Evolutionary conservation across 2,113 vertebrate genomes (phyloP).

Genomic region (Antechinus flavipes): DNA sequence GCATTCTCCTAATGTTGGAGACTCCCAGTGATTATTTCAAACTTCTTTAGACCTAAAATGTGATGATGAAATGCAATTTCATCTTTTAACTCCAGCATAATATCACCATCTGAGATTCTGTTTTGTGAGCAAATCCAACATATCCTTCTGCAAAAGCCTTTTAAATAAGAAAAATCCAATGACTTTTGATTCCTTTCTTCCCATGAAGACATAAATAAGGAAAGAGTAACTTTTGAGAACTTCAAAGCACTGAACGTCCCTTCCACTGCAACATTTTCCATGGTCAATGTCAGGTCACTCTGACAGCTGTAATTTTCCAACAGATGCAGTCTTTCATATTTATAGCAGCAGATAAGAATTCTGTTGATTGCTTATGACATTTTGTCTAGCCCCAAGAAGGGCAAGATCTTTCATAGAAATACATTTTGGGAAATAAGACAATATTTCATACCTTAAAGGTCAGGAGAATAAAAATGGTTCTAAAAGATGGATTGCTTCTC

Average conservation of each 20-base stretch:
- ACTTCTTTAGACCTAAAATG: conserved; percentile 38
- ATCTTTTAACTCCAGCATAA: conserved; percentile 21
- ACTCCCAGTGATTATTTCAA: neutral
- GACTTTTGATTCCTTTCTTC: conserved; percentile 64
- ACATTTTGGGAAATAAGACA: conserved; percentile 63
- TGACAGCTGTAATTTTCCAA: conserved; percentile 78
- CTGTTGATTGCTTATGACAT: conserved; percentile 80
- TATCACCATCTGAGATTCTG: neutral
- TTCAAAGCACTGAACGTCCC: conserved; percentile 75
- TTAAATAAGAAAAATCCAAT: conserved; percentile 54
- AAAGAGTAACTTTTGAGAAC: conserved; percentile 60
- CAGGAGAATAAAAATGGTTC: conserved; percentile 71
- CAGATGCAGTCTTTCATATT: conserved; percentile 76
- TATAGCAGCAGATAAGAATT: conserved; percentile 82
- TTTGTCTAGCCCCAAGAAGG: conserved; percentile 78
- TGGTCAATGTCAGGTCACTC: conserved; percentile 76
- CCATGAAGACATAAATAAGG: conserved; percentile 54
- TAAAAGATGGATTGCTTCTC: conserved; percentile 63
- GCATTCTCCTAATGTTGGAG: conserved; percentile 37
- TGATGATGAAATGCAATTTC: neutral
- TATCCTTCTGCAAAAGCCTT: conserved; percentile 38
- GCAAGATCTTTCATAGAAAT: conserved; percentile 66
- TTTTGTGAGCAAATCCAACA: conserved; percentile 56
- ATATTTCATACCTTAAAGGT: conserved; percentile 76
- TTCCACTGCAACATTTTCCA: conserved; percentile 73